phyloP scores from a whole-genome alignment of 2,113 vertebrate species.

The Rhinopithecus roxellana region DNA sequence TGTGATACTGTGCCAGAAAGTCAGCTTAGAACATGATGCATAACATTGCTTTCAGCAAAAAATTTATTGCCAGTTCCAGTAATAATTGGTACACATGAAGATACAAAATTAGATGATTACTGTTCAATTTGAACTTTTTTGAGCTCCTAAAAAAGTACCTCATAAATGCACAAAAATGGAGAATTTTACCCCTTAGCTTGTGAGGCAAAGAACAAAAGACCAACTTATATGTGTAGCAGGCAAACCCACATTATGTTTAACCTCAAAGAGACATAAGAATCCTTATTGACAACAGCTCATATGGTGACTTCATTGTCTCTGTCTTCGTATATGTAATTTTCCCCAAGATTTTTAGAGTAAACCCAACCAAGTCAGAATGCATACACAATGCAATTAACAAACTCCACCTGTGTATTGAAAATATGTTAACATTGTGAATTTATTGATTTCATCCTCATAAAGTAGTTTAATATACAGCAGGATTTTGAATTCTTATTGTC shows the following conservation, averaged over 20 bases:
- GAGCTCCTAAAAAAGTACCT: constrained; percentile 33
- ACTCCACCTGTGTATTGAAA: neutral
- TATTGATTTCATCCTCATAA: constrained; percentile 9
- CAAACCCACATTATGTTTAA: neutral
- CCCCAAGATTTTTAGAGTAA: neutral
- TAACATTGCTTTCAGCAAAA: constrained; percentile 51
- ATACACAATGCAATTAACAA: neutral
- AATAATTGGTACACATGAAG: constrained; percentile 53
- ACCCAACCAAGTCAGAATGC: neutral
- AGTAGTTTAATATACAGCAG: neutral
- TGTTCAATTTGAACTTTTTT: constrained; percentile 53
- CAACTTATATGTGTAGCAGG: neutral
- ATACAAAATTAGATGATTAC: constrained; percentile 58
- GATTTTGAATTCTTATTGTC: neutral
- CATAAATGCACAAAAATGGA: constrained; percentile 32
- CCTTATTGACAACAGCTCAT: neutral
- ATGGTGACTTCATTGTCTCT: neutral
- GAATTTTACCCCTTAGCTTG: constrained; percentile 6
- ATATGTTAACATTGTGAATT: neutral
- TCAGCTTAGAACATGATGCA: constrained; percentile 50
- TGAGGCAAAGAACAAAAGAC: constrained; percentile 8
- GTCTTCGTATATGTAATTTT: neutral
- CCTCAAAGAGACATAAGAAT: neutral
- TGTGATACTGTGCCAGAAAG: constrained; percentile 55
- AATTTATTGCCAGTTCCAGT: constrained; percentile 48